These are phyloP conservation scores for Anorthoa munda DNA, from an alignment of 2,888 invertebrate species.

Conservation along the genomic window DNA sequence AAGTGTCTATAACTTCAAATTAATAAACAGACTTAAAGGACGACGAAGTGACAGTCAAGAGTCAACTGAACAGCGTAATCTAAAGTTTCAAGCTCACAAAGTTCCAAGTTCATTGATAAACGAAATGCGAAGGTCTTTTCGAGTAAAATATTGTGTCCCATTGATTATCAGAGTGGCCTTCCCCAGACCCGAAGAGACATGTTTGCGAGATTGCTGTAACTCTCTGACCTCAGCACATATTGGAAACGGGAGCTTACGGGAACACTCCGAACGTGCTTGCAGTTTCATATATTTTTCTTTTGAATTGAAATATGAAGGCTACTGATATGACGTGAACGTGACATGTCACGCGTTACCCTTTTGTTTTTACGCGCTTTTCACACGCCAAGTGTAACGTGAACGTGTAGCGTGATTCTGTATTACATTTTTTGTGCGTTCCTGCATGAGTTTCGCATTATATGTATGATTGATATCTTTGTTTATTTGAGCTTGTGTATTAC, in stretches of 20 bases:
- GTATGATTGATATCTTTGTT: conserved; percentile 4
- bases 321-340: conserved; percentile 56
- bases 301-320: conserved; percentile 53
- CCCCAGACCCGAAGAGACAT: conserved; percentile 33
- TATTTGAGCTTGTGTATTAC: background rate
- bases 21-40: conserved; percentile 22
- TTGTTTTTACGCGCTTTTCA: conserved; percentile 50
- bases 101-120: conserved; percentile 41
- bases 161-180: conserved; percentile 34
- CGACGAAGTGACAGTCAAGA: conserved; percentile 19
- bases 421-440: conserved; percentile 8
- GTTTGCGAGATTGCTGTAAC: conserved; percentile 60
- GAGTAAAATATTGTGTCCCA: conserved; percentile 49
- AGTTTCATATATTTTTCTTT: conserved; percentile 55
- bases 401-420: conserved; percentile 21
- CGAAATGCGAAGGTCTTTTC: conserved; percentile 16
- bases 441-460: conserved; percentile 6
- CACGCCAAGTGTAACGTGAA: conserved; percentile 11
- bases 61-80: conserved; percentile 10
- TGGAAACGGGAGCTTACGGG: conserved; percentile 47
- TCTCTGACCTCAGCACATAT: conserved; percentile 66
- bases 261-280: conserved; percentile 54
- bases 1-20: background rate
- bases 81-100: conserved; percentile 37
- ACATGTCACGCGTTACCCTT: conserved; percentile 45